phyloP scores from a whole-genome alignment of 1,140 invertebrate species.

The Eciton burchellii region DNA sequence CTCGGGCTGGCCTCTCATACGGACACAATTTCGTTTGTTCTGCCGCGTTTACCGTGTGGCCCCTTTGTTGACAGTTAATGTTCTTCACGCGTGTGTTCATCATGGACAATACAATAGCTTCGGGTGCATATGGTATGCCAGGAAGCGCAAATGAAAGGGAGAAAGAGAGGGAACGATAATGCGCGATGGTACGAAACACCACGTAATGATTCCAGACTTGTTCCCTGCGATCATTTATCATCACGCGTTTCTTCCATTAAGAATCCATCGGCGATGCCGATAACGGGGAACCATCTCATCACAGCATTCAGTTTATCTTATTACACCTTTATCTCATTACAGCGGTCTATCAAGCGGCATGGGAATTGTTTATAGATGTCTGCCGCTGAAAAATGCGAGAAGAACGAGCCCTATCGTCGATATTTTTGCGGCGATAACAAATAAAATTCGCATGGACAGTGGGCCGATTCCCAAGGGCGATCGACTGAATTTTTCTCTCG shows the following conservation, averaged over 20 bases:
- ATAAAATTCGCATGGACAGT: not conserved
- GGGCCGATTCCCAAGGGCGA: not conserved
- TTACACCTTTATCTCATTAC: too few relatives aligned
- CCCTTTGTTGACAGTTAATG: not conserved
- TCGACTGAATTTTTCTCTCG: constrained; percentile 49
- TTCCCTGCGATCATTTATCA: not conserved
- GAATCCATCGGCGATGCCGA: not conserved
- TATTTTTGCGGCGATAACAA: constrained; percentile 31
- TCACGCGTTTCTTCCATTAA: too few relatives aligned
- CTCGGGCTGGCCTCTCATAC: constrained; percentile 20
- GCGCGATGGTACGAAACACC: not conserved
- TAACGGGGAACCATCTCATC: not conserved
- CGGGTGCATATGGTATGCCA: not conserved
- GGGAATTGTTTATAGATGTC: not conserved
- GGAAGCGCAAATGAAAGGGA: not conserved
- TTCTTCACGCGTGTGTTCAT: constrained; percentile 29
- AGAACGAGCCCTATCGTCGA: not conserved
- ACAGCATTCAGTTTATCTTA: not conserved
- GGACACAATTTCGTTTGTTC: constrained; percentile 62
- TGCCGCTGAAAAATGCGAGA: not conserved
- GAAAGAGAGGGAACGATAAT: not conserved
- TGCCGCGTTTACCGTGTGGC: constrained; percentile 40
- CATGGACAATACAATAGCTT: not conserved
- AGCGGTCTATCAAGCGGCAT: too few relatives aligned
- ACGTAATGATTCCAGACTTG: not conserved